Conservation (phyloP, 2,888 invertebrate species). For the Lasioglossum marginatum region DNA sequence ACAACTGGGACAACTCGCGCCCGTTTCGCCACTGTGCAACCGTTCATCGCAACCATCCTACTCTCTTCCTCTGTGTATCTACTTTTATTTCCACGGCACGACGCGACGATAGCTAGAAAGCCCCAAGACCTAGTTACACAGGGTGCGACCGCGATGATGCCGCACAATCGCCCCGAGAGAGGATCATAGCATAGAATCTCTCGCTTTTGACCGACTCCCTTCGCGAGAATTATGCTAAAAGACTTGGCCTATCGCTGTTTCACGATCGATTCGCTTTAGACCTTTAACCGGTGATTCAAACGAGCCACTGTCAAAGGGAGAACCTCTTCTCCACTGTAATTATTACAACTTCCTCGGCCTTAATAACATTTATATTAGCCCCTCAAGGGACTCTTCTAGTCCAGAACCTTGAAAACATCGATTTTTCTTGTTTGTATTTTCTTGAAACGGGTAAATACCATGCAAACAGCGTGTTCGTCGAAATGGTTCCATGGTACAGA, state of each 20-base stretch:
- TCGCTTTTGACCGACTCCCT: neutral
- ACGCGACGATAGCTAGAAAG: neutral
- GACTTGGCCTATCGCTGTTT: neutral
- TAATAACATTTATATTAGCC: too few species aligned
- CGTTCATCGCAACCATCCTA: conserved; percentile 20
- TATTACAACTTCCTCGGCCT: too few species aligned
- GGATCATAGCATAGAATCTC: neutral
- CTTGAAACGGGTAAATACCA: conserved; percentile 88
- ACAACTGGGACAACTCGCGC: conserved; percentile 33
- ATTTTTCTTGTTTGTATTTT: too few species aligned
- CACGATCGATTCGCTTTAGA: neutral
- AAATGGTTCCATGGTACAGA: conserved; percentile 95
- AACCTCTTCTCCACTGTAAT: too few species aligned
- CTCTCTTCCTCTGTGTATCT: neutral
- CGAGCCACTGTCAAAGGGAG: too few species aligned
- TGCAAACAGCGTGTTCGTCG: conserved; percentile 97
- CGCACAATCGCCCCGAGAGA: neutral
- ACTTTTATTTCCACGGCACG: neutral
- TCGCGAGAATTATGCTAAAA: neutral
- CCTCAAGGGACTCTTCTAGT: too few species aligned
- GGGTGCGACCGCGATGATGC: neutral
- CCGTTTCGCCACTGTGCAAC: neutral
- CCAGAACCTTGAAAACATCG: too few species aligned
- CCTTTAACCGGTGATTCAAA: neutral
- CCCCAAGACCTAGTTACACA: neutral